A percentile compares a stretch with the other conserved stretches of the same genome.
phyloP scores from a whole-genome alignment of 1,140 invertebrate species.

The Bombus picipes region DNA sequence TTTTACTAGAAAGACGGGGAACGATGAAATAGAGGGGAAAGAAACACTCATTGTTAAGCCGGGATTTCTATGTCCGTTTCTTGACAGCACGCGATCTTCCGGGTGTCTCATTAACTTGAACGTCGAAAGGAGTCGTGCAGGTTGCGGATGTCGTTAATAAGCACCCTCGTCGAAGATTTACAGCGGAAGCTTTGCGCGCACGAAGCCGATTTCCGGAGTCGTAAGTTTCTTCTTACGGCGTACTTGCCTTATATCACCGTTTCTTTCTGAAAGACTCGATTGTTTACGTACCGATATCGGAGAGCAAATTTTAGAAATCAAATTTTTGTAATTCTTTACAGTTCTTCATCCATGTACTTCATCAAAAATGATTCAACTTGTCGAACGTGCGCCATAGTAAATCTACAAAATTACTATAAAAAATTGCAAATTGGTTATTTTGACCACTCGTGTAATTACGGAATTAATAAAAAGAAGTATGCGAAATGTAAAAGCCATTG shows the following conservation, averaged over 20 bases:
- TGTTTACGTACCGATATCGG: background rate
- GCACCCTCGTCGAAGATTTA: constrained; percentile 23
- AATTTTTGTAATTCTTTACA: background rate
- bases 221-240: background rate
- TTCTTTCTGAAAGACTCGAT: background rate
- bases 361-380: background rate
- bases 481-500: no score
- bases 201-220: background rate
- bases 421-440: background rate
- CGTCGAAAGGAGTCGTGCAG: constrained; percentile 23
- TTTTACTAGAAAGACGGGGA: background rate
- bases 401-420: background rate
- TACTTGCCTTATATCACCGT: background rate
- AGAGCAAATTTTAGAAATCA: background rate
- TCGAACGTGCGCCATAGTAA: background rate
- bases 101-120: constrained; percentile 57
- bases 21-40: no score
- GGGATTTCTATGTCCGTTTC: constrained; percentile 34
- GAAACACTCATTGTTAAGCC: constrained; percentile 23
- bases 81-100: constrained; percentile 14
- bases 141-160: constrained; percentile 33
- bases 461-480: no score
- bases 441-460: background rate
- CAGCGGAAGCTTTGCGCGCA: background rate
- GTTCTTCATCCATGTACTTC: background rate